phyloP scores from a whole-genome alignment of 92 coral and sea anemone species.

The Palythoa grandis region DNA sequence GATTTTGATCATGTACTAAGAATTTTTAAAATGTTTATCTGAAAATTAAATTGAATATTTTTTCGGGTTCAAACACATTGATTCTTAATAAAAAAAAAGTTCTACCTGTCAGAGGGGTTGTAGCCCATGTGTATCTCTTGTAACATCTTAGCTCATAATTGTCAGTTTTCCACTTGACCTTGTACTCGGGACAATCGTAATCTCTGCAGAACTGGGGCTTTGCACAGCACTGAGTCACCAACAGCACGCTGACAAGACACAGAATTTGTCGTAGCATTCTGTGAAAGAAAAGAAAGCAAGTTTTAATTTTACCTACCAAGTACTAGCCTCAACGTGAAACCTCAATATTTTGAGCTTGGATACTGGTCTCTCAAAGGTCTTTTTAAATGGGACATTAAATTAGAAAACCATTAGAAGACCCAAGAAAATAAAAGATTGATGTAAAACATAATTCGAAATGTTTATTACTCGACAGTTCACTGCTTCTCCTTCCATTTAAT shows the following conservation, averaged over 20 bases:
- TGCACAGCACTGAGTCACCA: neutral
- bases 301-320: neutral
- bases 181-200: slow-evolving; percentile 59
- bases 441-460: too few species aligned
- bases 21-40: too few species aligned
- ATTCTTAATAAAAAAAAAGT: neutral
- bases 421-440: too few species aligned
- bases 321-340: too few species aligned
- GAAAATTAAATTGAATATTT: too few species aligned
- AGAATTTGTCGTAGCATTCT: slow-evolving; percentile 14
- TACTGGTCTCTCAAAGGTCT: too few species aligned
- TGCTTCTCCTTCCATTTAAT: too few species aligned
- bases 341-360: too few species aligned
- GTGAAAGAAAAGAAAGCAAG: neutral
- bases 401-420: too few species aligned
- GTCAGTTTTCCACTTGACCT: slow-evolving; percentile 34
- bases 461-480: too few species aligned
- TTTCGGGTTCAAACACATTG: too few species aligned
- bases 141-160: slow-evolving; percentile 56
- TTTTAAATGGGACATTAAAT: too few species aligned
- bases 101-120: slow-evolving; percentile 46
- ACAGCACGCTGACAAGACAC: neutral
- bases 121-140: slow-evolving; percentile 48
- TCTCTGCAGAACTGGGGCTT: slow-evolving; percentile 49
- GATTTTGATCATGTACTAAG: neutral